These are phyloP conservation scores for Eptesicus fuscus DNA, from an alignment of 2,113 vertebrate species.

Conservation along the genomic window DNA sequence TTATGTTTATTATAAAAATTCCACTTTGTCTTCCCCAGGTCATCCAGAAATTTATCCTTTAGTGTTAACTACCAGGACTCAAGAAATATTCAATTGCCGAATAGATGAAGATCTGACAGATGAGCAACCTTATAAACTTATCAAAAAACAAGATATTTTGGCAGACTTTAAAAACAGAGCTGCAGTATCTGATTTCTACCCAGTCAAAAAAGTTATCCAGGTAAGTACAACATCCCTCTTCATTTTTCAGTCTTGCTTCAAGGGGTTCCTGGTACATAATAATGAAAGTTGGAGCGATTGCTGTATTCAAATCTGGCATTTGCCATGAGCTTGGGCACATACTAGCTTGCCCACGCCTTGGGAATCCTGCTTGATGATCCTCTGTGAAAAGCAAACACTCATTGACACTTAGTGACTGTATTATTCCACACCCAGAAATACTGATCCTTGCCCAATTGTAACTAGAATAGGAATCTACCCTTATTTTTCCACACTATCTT, in stretches of 20 bases:
- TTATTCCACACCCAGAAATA: not conserved
- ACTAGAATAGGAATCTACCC: not conserved
- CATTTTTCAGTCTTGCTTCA: not conserved
- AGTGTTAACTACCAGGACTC: conserved; percentile 90
- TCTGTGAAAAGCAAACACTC: not conserved
- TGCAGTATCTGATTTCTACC: conserved; percentile 92
- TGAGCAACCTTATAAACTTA: conserved; percentile 87
- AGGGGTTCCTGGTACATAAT: not conserved
- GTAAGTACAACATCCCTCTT: conserved; percentile 76
- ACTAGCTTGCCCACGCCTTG: not conserved
- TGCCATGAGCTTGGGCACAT: not conserved
- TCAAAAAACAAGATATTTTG: conserved; percentile 90
- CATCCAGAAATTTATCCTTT: conserved; percentile 91
- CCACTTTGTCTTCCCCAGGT: conserved; percentile 74
- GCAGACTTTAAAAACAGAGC: conserved; percentile 89
- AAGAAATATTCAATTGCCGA: conserved; percentile 90
- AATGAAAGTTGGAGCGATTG: not conserved
- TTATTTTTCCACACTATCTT: not conserved
- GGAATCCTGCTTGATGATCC: not conserved
- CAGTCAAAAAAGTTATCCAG: conserved; percentile 85
- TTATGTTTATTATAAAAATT: conserved; percentile 22
- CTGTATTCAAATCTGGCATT: not conserved
- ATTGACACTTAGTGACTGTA: not conserved
- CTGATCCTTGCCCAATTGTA: not conserved
- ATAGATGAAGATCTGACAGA: conserved; percentile 88